A percentile compares a stretch with the other conserved stretches of the same genome.
phyloP scores from a whole-genome alignment of 2,888 invertebrate genomes.

The Lepidonotus clava region DNA sequence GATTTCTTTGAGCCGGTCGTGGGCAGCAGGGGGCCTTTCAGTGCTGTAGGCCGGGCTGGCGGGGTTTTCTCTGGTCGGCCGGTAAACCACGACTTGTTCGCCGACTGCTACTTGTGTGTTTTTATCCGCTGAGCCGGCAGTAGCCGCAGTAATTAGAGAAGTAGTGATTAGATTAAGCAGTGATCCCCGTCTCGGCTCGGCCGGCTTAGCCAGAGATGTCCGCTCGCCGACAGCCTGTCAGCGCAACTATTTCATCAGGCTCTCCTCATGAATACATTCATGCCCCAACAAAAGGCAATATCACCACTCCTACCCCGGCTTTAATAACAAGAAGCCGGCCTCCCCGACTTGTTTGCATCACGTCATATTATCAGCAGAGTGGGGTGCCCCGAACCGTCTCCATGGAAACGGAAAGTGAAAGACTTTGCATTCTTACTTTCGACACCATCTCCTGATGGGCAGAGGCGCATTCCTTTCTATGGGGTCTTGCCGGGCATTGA shows the following conservation, averaged over 20 bases:
- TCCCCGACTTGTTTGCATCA: constrained; percentile 36
- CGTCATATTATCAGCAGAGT: constrained; percentile 31
- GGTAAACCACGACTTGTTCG: neutral
- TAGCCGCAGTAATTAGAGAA: constrained; percentile 46
- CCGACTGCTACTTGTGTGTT: constrained; percentile 21
- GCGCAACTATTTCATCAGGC: constrained; percentile 47
- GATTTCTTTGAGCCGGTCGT: too few species aligned
- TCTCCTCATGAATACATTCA: constrained; percentile 43
- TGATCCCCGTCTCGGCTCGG: constrained; percentile 21
- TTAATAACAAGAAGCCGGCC: constrained; percentile 31
- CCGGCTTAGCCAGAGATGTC: constrained; percentile 39
- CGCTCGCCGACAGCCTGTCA: constrained; percentile 43
- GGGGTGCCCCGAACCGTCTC: constrained; percentile 8
- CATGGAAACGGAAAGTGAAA: constrained; percentile 13
- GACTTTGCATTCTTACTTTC: constrained; percentile 37
- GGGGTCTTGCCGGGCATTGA: neutral
- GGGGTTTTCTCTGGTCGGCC: neutral
- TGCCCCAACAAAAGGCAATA: constrained; percentile 45
- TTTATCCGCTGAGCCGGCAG: constrained; percentile 44
- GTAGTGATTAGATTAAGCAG: constrained; percentile 51
- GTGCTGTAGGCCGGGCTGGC: neutral
- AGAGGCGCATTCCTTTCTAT: neutral
- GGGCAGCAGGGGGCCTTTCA: neutral
- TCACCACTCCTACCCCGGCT: constrained; percentile 18
- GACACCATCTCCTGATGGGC: neutral